A percentile compares a stretch with the other conserved stretches of the same genome.
These are phyloP conservation scores for Lampris megalopsis DNA, from an alignment of 2,113 vertebrate species.

Conservation along the genomic window DNA sequence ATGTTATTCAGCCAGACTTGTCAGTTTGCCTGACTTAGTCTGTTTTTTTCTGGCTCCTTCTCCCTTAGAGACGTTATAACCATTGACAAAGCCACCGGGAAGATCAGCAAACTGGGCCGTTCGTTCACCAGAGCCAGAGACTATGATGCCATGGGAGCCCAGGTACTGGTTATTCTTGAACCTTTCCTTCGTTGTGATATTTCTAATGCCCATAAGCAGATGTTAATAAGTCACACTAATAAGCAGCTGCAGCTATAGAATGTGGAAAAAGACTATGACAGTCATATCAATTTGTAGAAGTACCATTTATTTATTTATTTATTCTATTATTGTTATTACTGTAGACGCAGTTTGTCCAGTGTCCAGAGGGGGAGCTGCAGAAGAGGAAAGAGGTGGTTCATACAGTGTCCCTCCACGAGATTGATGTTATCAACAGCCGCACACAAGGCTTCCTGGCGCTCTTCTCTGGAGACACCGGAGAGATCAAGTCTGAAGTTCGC, in stretches of 20 bases:
- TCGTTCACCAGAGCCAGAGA: conserved; percentile 93
- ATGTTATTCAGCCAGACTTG: neutral
- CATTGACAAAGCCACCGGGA: conserved; percentile 95
- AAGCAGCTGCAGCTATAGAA: neutral
- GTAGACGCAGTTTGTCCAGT: conserved; percentile 95
- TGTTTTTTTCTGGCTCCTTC: neutral
- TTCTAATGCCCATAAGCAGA: neutral
- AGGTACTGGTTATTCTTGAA: conserved; percentile 76
- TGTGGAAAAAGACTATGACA: neutral
- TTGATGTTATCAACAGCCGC: conserved; percentile 95
- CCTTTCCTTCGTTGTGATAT: too few relatives aligned
- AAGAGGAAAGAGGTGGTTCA: conserved; percentile 95
- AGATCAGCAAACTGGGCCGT: conserved; percentile 92
- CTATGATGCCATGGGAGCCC: conserved; percentile 94
- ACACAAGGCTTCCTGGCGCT: conserved; percentile 95
- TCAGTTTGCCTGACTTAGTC: neutral
- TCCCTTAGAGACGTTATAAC: conserved; percentile 89
- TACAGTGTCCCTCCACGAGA: conserved; percentile 93
- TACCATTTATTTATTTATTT: neutral
- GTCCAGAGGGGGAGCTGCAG: conserved; percentile 94
- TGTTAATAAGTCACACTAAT: neutral
- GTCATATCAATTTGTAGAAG: neutral
- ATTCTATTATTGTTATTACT: neutral
- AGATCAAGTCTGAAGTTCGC: conserved; percentile 93
- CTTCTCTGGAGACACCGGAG: conserved; percentile 94